A percentile compares a stretch with the other conserved stretches of the same genome.
phyloP scores from a whole-genome alignment of 2,888 invertebrate genomes.

The Drosophila ustulata region DNA sequence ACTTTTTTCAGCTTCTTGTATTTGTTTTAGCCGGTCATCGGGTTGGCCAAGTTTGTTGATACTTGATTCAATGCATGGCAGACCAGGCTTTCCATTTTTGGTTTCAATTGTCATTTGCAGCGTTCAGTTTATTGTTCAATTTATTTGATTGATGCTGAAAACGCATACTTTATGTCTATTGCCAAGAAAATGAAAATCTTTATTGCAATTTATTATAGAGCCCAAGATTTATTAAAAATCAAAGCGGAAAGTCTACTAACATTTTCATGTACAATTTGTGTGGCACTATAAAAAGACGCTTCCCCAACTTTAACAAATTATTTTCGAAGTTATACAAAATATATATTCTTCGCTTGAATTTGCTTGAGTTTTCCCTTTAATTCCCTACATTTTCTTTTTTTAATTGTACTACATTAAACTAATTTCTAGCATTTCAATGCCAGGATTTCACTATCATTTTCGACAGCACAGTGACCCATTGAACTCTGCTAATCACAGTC shows the following conservation, averaged over 20 bases:
- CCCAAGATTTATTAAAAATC: not conserved
- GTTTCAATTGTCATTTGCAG: conserved; percentile 1
- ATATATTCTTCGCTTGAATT: not conserved
- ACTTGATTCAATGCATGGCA: conserved; percentile 9
- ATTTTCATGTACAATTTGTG: too few species aligned
- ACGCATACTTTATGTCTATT: not conserved
- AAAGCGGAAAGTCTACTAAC: too few species aligned
- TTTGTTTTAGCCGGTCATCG: conserved; percentile 16
- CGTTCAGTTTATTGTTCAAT: conserved; percentile 3
- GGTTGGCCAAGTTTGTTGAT: conserved; percentile 9
- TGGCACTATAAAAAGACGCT: too few species aligned
- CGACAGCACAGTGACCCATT: conserved; percentile 33
- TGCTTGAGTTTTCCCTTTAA: not conserved
- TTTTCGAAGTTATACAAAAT: too few species aligned
- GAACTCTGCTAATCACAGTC: conserved; percentile 18
- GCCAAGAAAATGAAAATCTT: not conserved
- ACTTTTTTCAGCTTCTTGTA: not conserved
- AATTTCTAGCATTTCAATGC: conserved; percentile 7
- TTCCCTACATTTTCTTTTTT: not conserved
- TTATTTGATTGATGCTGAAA: not conserved
- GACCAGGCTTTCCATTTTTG: not conserved
- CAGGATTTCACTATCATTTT: not conserved
- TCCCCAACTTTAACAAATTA: too few species aligned
- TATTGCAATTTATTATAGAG: not conserved
- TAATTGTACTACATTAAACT: not conserved